These are phyloP conservation scores for Aphis gossypii DNA, from an alignment of 1,140 invertebrate species.

Conservation along the genomic window DNA sequence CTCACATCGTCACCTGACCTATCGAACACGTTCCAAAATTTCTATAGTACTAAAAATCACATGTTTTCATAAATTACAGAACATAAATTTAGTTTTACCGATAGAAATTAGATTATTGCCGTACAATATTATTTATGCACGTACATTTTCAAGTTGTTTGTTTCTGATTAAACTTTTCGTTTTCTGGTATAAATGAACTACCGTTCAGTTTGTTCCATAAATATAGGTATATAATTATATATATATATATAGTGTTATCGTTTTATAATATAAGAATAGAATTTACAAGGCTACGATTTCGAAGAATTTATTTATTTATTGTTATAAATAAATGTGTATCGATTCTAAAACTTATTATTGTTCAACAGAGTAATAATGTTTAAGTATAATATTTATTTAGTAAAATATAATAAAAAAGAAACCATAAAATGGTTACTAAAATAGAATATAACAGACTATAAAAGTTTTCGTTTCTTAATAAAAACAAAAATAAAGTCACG, in stretches of 20 bases:
- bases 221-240: not conserved
- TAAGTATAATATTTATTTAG: not conserved
- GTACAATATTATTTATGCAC: not conserved
- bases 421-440: not conserved
- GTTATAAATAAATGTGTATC: not conserved
- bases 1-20: not conserved
- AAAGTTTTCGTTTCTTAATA: not conserved
- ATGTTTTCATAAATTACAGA: not conserved
- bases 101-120: not conserved
- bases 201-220: not conserved
- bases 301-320: not conserved
- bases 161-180: not conserved
- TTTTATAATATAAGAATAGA: not conserved
- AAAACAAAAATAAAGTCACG: not conserved
- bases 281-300: not conserved
- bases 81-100: not conserved
- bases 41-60: not conserved
- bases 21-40: not conserved
- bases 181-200: not conserved
- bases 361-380: not conserved
- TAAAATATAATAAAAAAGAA: not conserved
- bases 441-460: not conserved
- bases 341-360: not conserved
- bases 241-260: not conserved
- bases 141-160: not conserved